These are phyloP conservation scores for Sminthurides aquaticus DNA, from an alignment of 2,888 invertebrate species.

Conservation along the genomic window DNA sequence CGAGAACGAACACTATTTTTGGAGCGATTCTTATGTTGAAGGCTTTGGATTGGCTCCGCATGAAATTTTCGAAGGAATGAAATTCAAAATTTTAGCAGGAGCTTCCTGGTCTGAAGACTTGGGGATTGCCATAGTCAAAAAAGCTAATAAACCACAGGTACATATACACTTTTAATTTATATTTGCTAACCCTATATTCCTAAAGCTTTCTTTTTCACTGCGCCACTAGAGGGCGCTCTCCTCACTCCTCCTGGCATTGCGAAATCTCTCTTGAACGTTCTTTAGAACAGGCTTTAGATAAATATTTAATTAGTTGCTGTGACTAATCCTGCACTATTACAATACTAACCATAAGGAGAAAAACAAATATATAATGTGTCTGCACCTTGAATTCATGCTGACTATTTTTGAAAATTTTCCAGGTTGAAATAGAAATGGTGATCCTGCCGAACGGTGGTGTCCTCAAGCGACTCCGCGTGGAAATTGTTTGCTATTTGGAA, in stretches of 20 bases:
- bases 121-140: conserved; percentile 61
- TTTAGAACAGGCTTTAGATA: too few species aligned
- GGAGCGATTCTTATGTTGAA: conserved; percentile 68
- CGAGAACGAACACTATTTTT: conserved; percentile 62
- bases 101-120: conserved; percentile 51
- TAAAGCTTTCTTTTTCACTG: too few species aligned
- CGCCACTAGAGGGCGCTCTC: too few species aligned
- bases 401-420: neutral
- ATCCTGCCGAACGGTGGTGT: conserved; percentile 47
- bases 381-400: conserved; percentile 58
- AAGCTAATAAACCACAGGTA: conserved; percentile 61
- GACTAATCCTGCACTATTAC: too few species aligned
- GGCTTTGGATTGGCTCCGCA: conserved; percentile 53
- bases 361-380: too few species aligned
- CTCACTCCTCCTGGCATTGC: too few species aligned
- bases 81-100: conserved; percentile 57
- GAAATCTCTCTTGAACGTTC: too few species aligned
- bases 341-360: too few species aligned
- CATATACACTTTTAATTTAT: too few species aligned
- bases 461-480: conserved; percentile 60
- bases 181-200: too few species aligned
- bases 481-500: conserved; percentile 61
- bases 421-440: conserved; percentile 46
- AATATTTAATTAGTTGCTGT: too few species aligned
- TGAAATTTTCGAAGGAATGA: conserved; percentile 60